These are phyloP conservation scores for Phoxinus phoxinus DNA, from an alignment of 2,113 vertebrate species.

Conservation along the genomic window DNA sequence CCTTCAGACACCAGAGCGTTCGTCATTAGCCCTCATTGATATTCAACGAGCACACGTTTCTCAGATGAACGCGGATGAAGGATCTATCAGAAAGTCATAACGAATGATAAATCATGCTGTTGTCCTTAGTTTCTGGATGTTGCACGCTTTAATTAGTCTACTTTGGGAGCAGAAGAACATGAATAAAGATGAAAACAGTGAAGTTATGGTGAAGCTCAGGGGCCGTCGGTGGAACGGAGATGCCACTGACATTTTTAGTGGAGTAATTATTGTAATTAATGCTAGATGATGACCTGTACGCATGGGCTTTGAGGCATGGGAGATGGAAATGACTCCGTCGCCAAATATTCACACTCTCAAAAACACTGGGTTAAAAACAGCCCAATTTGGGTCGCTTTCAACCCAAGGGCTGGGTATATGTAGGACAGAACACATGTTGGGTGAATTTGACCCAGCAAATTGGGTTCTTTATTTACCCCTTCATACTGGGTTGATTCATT, in stretches of 20 bases:
- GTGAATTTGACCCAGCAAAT: no score
- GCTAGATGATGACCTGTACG: slow-evolving; percentile 35
- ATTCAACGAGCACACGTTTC: slow-evolving; percentile 36
- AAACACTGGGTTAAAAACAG: no score
- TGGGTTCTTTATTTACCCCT: no score
- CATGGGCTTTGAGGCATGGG: neutral
- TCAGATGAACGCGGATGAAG: slow-evolving; percentile 38
- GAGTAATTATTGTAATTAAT: slow-evolving; percentile 39
- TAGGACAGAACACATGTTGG: no score
- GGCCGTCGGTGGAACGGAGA: slow-evolving; percentile 19
- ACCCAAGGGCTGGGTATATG: no score
- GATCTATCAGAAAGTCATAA: slow-evolving; percentile 52
- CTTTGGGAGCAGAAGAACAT: slow-evolving; percentile 35
- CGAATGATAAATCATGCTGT: slow-evolving; percentile 50
- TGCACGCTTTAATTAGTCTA: slow-evolving; percentile 55
- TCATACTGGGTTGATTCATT: no score
- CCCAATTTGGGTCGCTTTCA: no score
- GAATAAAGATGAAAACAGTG: slow-evolving; percentile 54
- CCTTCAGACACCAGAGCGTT: slow-evolving; percentile 5
- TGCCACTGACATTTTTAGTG: slow-evolving; percentile 16
- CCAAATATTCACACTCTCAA: neutral
- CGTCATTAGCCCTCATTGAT: slow-evolving; percentile 55
- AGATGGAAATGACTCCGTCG: neutral
- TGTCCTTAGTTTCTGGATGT: slow-evolving; percentile 59
- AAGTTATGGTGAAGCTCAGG: slow-evolving; percentile 25